Evolutionary conservation across 2,113 vertebrate genomes (phyloP), one percentile per base, ranked within the genome.

Genomic region (Pelvicachromis taeniatus): DNA sequence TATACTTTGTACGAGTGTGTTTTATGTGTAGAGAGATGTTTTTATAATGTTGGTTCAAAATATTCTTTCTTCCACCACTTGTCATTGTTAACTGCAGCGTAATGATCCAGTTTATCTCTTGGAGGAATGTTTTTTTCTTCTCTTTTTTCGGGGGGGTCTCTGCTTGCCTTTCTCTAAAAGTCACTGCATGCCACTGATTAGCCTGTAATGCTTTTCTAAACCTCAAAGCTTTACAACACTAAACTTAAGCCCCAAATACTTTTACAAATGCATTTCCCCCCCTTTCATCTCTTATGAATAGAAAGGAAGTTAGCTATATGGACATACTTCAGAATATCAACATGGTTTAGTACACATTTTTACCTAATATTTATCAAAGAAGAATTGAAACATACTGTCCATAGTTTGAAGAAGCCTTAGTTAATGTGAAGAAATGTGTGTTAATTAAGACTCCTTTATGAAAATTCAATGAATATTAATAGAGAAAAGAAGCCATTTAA

Each of bases 381-480:
- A 9, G 58, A 90, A 91, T 54, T 79, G 23, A 82, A 85, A 13
- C 14, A 14, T 77, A 58, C 77, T 88, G 68, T 78, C 79, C 42
- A 59, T 56, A 81, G 73, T 85, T 87, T 82, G 68, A 63, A 70
- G 52, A 65, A 83, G 75, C 61, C 50, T 87, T 87, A 88, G 63
- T 92, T 92, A 91, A 91, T 52, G 23, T 31, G 79, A 83, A 87
- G 26, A 92, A 91, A 93, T 90, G 83, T 91, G 79, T 92, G 87
- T 92, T 95, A 95, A 95, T 95, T 94, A 94, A 92, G 54, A 81
- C 81, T 29, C 77, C 87, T 90, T 90, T 89, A 88, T 94, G 77
- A 93, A 93, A 94, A 95, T 6, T 53, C 86, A 85, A 91, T 87
- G 86, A 92, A 93, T 94, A 93, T 93, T 92, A 94, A 94, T 94